A percentile compares a stretch with the other conserved stretches of the same genome.
These are phyloP conservation scores for Cyaniris semiargus DNA, from an alignment of 2,888 invertebrate genomes.

Conservation along the genomic window DNA sequence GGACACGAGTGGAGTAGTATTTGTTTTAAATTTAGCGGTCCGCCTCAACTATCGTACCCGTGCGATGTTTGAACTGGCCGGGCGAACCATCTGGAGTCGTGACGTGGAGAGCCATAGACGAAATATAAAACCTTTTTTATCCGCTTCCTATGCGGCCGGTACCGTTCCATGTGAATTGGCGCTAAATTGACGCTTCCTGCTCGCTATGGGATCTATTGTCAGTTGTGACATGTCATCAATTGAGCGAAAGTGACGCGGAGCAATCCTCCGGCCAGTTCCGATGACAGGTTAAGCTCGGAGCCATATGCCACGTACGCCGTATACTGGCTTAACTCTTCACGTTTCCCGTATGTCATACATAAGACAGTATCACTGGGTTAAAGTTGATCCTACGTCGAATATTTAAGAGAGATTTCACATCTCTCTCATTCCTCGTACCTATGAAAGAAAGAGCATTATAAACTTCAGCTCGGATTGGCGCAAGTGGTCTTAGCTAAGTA, in stretches of 20 bases:
- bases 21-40: slow-evolving; percentile 79
- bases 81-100: slow-evolving; percentile 75
- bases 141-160: slow-evolving; percentile 57
- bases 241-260: slow-evolving; percentile 71
- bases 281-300: slow-evolving; percentile 61
- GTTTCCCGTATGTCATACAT: slow-evolving; percentile 54
- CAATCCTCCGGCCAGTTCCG: slow-evolving; percentile 66
- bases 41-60: slow-evolving; percentile 77
- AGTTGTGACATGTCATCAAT: slow-evolving; percentile 72
- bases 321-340: not conserved
- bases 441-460: not conserved
- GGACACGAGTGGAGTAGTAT: slow-evolving; percentile 64
- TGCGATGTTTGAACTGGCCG: slow-evolving; percentile 78
- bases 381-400: not conserved
- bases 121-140: slow-evolving; percentile 64
- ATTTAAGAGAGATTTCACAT: not conserved
- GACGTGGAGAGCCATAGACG: slow-evolving; percentile 63
- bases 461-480: not conserved
- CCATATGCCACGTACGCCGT: slow-evolving; percentile 56
- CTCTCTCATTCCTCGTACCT: not conserved
- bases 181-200: slow-evolving; percentile 77
- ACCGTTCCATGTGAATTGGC: slow-evolving; percentile 75
- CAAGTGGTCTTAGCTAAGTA: not conserved
- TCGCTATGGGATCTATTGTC: slow-evolving; percentile 66
- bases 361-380: slow-evolving; percentile 24